Evolutionary conservation across 2,113 vertebrate species (phyloP).

Genomic region (Nicator chloris): DNA sequence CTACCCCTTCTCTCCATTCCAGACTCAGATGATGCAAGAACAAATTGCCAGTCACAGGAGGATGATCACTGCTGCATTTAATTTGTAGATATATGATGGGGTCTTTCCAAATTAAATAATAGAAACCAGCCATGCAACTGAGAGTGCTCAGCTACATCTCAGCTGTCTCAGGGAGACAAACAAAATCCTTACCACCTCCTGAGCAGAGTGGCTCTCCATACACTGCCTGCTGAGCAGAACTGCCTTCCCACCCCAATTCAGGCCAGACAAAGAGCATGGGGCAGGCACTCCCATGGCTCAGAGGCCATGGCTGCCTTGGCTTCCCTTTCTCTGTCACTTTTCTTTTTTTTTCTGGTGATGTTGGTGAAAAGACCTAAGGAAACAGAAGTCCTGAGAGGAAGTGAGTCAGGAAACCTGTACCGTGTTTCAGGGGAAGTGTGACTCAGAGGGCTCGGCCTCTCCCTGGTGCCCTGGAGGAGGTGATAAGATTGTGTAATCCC

Average conservation of each 20-base stretch:
- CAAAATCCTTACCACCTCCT: neutral
- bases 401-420: slow-evolving; percentile 57
- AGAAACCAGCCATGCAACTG: neutral
- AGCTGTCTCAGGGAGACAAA: neutral
- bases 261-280: accelerated
- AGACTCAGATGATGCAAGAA: neutral
- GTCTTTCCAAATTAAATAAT: neutral
- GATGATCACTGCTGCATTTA: neutral
- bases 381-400: slow-evolving; percentile 46
- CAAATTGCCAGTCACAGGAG: neutral
- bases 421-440: neutral
- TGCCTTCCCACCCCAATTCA: neutral
- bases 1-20: neutral
- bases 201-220: neutral
- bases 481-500: slow-evolving; percentile 69
- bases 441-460: slow-evolving; percentile 2
- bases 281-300: neutral
- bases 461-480: slow-evolving; percentile 34
- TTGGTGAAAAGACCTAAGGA: neutral
- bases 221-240: neutral
- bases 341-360: neutral
- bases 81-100: neutral
- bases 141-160: neutral
- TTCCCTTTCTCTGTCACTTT: neutral
- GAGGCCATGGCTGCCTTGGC: neutral